These are phyloP conservation scores for Hecatera dysodea DNA, from an alignment of 2,888 invertebrate genomes.

Conservation along the genomic window DNA sequence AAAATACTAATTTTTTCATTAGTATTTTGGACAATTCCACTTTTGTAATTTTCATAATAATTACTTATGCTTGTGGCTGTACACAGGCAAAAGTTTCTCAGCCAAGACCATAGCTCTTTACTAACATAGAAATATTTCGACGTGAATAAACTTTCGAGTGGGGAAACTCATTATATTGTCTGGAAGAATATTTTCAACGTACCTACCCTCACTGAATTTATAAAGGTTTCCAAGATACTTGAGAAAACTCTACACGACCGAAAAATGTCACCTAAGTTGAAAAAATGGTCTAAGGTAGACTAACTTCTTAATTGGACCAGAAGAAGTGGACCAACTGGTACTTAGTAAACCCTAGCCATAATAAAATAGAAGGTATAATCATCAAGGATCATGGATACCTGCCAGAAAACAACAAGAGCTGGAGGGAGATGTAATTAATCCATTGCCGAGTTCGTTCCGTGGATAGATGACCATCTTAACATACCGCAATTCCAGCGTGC, in stretches of 20 bases:
- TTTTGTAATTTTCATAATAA: background rate
- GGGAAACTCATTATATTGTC: conserved; percentile 37
- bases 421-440: no score
- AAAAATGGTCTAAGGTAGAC: background rate
- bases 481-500: no score
- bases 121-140: conserved; percentile 34
- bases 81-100: conserved; percentile 20
- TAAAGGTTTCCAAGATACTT: conserved; percentile 8
- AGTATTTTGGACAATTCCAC: background rate
- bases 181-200: conserved; percentile 34
- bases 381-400: no score
- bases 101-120: conserved; percentile 33
- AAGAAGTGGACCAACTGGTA: no score
- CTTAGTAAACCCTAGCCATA: no score
- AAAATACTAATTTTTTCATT: no score
- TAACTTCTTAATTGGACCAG: background rate
- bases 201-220: conserved; percentile 5
- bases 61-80: background rate
- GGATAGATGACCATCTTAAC: no score
- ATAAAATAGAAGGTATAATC: no score
- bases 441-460: no score
- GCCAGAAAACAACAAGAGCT: background rate
- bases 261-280: background rate
- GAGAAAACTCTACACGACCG: background rate
- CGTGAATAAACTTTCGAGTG: conserved; percentile 41